Base-by-base conservation (phyloP, 2,888 invertebrate species). In the Chalcosyrphus nemorum region DNA sequence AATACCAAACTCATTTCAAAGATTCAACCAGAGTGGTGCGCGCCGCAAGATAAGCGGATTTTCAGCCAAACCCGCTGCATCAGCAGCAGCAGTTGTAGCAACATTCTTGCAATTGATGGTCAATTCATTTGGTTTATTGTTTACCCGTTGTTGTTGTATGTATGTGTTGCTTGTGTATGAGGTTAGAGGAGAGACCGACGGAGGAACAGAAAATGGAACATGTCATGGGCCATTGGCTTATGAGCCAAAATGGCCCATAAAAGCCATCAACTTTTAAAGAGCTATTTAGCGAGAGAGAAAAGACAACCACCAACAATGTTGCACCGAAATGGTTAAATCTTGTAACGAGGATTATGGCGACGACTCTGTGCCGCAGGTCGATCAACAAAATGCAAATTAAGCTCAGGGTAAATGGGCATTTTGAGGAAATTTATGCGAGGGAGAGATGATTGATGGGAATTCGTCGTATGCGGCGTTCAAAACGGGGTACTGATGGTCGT, bases 71-170 rank as follows among this genome's bases (percentile, higher is more conserved):
- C 13, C 7, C 50, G 1, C 11, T 52, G 15, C 21, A 27, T 19
- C 59, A 24, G 56, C 56, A 50, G 56, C 77, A 72, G 50, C 50
- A 71, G 43, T 70, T 78, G 43, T 41, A 9, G 85, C 81, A 85
- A 85, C 85, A 85, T 76, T 81, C 66, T 85, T 81, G 85, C 85
- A 76, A 66, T 85, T 81, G 81, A 85, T 85, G 81, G 71, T 56
- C 81, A 76, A 76, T 85, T 81, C 71, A 54, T 65, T 85, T 85
- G 75, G 81, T 85, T 85, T 85, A 85, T 85, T 85, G 66, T 85
- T 72, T 72, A 61, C n/a, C n/a, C n/a, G n/a, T n/a, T n/a, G n/a
- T n/a, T 57, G 66, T 66, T 59, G 50, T 27, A 4, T 24, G 24
- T 24, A n/a, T 24, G 24, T 72, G 54, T 21, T 27, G 17, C 11